phyloP scores from a whole-genome alignment of 2,797 vertebrate species.

The Mycteria americana region DNA sequence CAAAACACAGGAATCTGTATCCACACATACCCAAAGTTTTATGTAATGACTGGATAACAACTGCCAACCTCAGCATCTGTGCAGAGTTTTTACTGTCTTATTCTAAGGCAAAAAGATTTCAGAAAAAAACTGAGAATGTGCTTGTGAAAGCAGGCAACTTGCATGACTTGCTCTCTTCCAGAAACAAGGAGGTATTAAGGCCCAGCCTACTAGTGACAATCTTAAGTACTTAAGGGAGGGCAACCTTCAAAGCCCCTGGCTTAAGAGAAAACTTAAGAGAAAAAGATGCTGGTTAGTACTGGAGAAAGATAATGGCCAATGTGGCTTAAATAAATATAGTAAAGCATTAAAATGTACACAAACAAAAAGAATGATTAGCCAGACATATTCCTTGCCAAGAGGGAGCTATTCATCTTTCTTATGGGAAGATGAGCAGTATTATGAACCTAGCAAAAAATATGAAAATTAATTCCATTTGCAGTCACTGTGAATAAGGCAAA shows the following conservation, averaged over 20 bases:
- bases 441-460: rapidly evolving
- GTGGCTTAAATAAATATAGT: background rate
- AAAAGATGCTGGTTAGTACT: background rate
- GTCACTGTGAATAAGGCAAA: background rate
- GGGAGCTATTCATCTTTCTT: background rate
- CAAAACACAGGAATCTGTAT: background rate
- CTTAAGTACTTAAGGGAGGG: background rate
- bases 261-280: background rate
- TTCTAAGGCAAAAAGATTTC: background rate
- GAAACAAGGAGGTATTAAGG: background rate
- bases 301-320: background rate
- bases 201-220: no score
- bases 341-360: background rate
- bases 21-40: background rate
- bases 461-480: background rate
- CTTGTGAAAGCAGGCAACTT: background rate
- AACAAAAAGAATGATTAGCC: background rate
- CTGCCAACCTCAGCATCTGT: background rate
- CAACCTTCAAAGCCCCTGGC: background rate
- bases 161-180: background rate
- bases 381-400: background rate
- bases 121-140: background rate
- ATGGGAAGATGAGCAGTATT: background rate
- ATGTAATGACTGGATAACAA: background rate
- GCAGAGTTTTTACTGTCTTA: background rate